Evolutionary conservation across 2,113 vertebrate species (phyloP).

Genomic region (Crocuta crocuta): DNA sequence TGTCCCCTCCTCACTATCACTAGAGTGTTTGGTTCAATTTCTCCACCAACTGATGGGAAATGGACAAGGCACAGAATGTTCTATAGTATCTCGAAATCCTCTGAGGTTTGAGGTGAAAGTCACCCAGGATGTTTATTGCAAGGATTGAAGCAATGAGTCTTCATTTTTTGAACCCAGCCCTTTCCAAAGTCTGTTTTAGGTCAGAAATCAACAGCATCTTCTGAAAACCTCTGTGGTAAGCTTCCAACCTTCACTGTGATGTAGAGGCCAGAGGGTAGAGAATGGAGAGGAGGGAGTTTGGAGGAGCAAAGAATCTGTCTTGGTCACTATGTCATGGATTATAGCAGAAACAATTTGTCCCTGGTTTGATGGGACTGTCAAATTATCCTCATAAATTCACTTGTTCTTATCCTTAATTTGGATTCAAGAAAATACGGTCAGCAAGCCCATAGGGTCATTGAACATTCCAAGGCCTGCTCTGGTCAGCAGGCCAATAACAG

Average conservation of each 20-base stretch:
- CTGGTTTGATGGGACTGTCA: not conserved
- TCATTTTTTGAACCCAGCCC: not conserved
- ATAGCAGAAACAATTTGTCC: no score
- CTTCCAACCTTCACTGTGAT: not conserved
- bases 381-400: not conserved
- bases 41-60: slow-evolving; percentile 47
- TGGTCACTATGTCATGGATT: not conserved
- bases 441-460: not conserved
- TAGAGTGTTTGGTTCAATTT: not conserved
- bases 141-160: slow-evolving; percentile 23
- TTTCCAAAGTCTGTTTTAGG: not conserved
- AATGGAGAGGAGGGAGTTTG: not conserved
- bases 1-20: no score
- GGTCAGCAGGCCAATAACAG: not conserved
- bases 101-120: slow-evolving; percentile 56
- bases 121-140: slow-evolving; percentile 18
- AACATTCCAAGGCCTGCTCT: not conserved
- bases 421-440: not conserved
- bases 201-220: not conserved
- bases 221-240: not conserved
- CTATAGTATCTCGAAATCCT: not conserved
- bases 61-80: slow-evolving; percentile 39
- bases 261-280: not conserved
- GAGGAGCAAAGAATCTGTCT: accelerated
- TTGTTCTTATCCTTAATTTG: not conserved